Evolutionary conservation across 37 sponge, comb jelly and placozoan genomes (phyloP), one percentile per base, ranked within the genome.

Genomic region (Spongia lamella): DNA sequence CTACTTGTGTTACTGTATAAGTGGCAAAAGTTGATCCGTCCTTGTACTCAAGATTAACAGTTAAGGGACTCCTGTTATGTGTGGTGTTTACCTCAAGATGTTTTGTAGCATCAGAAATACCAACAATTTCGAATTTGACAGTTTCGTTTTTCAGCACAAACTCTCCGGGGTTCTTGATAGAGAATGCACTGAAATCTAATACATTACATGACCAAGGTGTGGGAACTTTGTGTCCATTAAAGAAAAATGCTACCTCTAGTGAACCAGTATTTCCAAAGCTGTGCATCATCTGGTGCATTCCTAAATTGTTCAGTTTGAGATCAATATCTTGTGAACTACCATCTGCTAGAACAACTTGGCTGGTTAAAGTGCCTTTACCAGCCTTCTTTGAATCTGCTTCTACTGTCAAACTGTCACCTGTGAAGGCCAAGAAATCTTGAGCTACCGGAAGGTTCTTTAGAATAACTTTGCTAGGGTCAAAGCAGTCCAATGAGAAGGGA

Each of bases 401-500:
- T 33, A 89, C 65, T 1, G 54, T 0, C 15, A 84, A 43, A 3
- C 66, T 53, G 36, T 89, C 86, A n/a, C 54, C 56, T 7, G 79
- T 33, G 5, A 50, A 40, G 19, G 49, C 75, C 35, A 74, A 22
- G 30, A 55, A 80, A 0, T 39, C 50, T 0, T 73, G 43, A 0
- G 78, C n/a, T 61, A 75, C 76, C 39, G 90, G 79, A 24, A 89
- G 68, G 56, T 59, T 63, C 20, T 77, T 1, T 16, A 89, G 24
- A 4, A 68, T 37, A 24, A 86, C 76, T 14, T 32, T 49, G 11
- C 80, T 80, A 1, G 95, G 88, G 27, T 86, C 76, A 27, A 61
- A 56, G 29, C 92, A 81, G 1, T 78, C 66, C 26, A 95, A 70
- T 9, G 25, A 70, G 69, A 92, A 85, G 1, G 96, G 92, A 62